Evolutionary conservation across 2,797 vertebrate species (phyloP).

Genomic region (Gallinago solitaria): DNA sequence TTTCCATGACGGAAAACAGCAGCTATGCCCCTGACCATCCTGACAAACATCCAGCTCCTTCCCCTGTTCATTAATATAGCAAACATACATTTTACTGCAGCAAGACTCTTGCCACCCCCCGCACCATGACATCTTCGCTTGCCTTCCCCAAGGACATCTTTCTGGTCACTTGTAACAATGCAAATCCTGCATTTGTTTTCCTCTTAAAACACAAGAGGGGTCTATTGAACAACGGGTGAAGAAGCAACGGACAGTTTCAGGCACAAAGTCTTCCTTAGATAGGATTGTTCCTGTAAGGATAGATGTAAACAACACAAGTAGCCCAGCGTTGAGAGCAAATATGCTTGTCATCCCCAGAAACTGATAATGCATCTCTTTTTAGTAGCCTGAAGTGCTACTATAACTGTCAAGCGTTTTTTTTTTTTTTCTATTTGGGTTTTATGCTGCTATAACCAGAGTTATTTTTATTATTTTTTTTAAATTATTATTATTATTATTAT

Average conservation of each 20-base stretch:
- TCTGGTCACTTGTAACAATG: accelerated
- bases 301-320: neutral
- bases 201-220: accelerated
- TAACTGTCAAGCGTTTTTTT: neutral
- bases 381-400: neutral
- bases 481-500: neutral
- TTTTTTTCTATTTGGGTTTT: neutral
- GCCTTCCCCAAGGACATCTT: neutral
- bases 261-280: neutral
- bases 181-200: neutral
- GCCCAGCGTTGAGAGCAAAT: neutral
- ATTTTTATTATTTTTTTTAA: neutral
- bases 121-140: neutral
- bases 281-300: neutral
- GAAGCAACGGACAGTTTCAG: neutral
- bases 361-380: accelerated
- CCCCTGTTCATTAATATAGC: neutral
- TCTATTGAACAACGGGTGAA: neutral
- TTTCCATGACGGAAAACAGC: neutral
- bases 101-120: neutral
- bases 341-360: neutral
- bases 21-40: neutral
- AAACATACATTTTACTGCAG: neutral
- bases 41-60: neutral
- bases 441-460: neutral